Evolutionary conservation across 2,113 vertebrate genomes (phyloP).

Genomic region (Phyllopteryx taeniolatus): DNA sequence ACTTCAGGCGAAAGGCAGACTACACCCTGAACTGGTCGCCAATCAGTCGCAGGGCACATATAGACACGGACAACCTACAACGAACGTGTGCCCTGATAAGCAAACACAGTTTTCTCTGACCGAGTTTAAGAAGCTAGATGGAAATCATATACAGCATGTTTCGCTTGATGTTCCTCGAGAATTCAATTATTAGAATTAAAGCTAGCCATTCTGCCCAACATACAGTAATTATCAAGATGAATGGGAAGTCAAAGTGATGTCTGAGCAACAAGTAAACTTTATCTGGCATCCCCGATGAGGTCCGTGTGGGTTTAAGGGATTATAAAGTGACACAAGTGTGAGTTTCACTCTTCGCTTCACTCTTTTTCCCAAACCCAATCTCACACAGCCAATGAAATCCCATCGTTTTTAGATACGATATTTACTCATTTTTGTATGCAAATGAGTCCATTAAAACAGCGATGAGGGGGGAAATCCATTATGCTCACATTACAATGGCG

Average conservation of each 20-base stretch:
- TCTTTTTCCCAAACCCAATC: constrained; percentile 44
- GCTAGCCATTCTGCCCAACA: not conserved
- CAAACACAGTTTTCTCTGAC: constrained; percentile 13
- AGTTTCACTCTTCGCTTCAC: constrained; percentile 45
- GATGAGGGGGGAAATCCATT: constrained; percentile 50
- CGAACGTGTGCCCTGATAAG: constrained; percentile 40
- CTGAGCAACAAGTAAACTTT: constrained; percentile 18
- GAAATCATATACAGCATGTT: not conserved
- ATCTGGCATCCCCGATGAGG: constrained; percentile 29
- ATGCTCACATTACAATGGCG: constrained; percentile 35
- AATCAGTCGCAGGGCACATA: too few relatives aligned
- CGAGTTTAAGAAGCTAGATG: constrained; percentile 20
- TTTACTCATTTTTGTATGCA: constrained; percentile 67
- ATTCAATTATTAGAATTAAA: too few relatives aligned
- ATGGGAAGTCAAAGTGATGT: not conserved
- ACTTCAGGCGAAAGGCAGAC: too few relatives aligned
- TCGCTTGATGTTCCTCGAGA: not conserved
- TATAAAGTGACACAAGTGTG: constrained; percentile 56
- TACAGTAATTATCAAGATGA: not conserved
- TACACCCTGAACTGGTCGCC: too few relatives aligned
- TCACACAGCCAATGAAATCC: constrained; percentile 33
- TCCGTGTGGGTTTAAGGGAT: constrained; percentile 34
- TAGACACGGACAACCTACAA: not conserved
- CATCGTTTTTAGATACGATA: constrained; percentile 57
- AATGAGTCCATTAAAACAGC: constrained; percentile 65